These are phyloP conservation scores for Pardosa pseudoannulata DNA, from an alignment of 2,888 invertebrate genomes.

Conservation along the genomic window DNA sequence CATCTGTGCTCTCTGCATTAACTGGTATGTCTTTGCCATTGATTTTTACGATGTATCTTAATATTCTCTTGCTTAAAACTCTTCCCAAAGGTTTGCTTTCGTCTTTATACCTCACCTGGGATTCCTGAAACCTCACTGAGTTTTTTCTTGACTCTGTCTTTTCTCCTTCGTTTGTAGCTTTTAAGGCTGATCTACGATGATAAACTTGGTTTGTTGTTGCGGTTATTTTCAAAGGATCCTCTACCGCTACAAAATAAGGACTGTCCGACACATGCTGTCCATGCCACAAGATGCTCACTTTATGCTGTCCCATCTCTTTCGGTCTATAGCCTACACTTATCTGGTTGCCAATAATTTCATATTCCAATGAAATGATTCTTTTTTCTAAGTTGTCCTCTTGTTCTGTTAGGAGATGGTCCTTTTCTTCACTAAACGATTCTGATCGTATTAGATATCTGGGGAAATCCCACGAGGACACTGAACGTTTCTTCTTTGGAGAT, in stretches of 20 bases:
- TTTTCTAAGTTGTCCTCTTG: neutral
- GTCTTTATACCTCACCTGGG: neutral
- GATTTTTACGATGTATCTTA: slow-evolving; percentile 64
- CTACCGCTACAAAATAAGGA: slow-evolving; percentile 74
- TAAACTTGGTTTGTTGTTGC: neutral
- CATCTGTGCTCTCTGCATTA: slow-evolving; percentile 28
- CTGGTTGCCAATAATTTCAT: slow-evolving; percentile 72
- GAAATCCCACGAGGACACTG: slow-evolving; percentile 6
- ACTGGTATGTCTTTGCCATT: slow-evolving; percentile 60
- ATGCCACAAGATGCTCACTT: slow-evolving; percentile 74
- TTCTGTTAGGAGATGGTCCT: neutral
- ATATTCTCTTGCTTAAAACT: slow-evolving; percentile 41
- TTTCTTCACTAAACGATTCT: neutral
- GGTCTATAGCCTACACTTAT: slow-evolving; percentile 74
- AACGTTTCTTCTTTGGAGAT: slow-evolving; percentile 61
- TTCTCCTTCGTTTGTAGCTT: neutral
- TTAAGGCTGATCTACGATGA: slow-evolving; percentile 20
- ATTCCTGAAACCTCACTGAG: slow-evolving; percentile 30
- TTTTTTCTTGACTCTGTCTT: neutral
- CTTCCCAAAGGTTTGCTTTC: slow-evolving; percentile 31
- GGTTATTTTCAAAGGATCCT: slow-evolving; percentile 37
- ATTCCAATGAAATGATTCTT: slow-evolving; percentile 74
- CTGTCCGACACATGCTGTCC: slow-evolving; percentile 75
- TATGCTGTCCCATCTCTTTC: slow-evolving; percentile 72
- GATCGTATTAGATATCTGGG: slow-evolving; percentile 21